Base-by-base conservation (phyloP, 2,888 invertebrate species). In the Criorhina ranunculi region DNA sequence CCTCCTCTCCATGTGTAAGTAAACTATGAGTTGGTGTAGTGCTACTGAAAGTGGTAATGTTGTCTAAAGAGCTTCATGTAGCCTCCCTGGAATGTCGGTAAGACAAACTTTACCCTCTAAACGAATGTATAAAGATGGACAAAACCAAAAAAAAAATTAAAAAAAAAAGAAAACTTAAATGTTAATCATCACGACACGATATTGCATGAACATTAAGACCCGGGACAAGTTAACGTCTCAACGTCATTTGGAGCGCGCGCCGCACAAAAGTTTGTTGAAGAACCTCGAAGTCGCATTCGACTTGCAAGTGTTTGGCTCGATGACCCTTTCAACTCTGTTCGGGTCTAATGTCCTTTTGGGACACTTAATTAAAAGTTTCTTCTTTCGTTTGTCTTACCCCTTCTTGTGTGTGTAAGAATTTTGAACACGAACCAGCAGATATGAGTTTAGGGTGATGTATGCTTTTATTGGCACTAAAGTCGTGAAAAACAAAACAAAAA, bases 341-440 rank as follows among this genome's bases (percentile, higher is more conserved):
- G 66, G 69, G 51, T 70, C 85, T 85, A 85, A 85, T 70, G 85
- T 85, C 85, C 85, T 85, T 69, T 66, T 66, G 85, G 85, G 85
- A 85, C 80, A 85, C 85, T 80, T 85, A 85, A 85, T 85, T 85
- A 85, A 85, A 80, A 85, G 51, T 85, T 85, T 55, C n/a, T 46
- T 51, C 42, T 49, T 49, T 29, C 44, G 9, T 44, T 15, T 55
- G 11, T 55, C 31, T 31, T 12, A 29, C 17, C 1, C 31, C 59
- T 15, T 24, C 31, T 19, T 70, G 73, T 69, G 70, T 57, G 64
- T 55, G 64, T 51, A 75, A 64, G 49, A 44, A 37, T 42, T n/a
- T 15, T 37, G 42, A 44, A 42, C 51, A 42, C 51, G 29, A 72
- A 60, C n/a, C 4, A 15, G 35, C 37, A 24, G 12, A 57, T 64